Evolutionary conservation across 2,797 vertebrate species (phyloP), one percentile per base, ranked within the genome.

Genomic region (Gouania willdenowi): DNA sequence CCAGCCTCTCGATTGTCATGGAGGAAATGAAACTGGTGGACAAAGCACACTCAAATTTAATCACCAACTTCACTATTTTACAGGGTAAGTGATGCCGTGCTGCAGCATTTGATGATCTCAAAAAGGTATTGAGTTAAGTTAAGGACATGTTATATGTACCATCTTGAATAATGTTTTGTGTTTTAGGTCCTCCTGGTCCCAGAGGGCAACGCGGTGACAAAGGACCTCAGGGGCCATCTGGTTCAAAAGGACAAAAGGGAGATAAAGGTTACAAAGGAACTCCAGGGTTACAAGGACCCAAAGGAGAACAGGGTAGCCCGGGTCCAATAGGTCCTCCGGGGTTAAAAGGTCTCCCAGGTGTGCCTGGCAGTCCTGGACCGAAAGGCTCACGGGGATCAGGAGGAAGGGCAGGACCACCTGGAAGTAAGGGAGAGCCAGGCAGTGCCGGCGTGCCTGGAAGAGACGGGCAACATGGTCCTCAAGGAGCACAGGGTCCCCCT

Each of bases 21-120:
- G 94, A 97, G 81, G 96, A 98, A 86, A 95, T 98, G 95, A 98
- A 98, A 66, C 63, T 97, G 38, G 95, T 98, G 32, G 96, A 98
- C 83, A 94, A 87, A 72, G 95, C 92, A 64, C 96, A 98, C 40
- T 93, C 94, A 7, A 96, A 98, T 45, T 91, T 98, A 9, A 97
- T 98, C 79, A 95, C 91, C 73, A 98, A 98, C 78, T 98, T 98
- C 77, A 98, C 96, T 25, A 93, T 98, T 72, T 81, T 98, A 47
- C 90, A 97, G 81, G 96, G 96, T 97, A 79, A 74, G 85, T 20
- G 6, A 26, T 26, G 5, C n/a, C n/a, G n/a, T 26, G 5, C n/a
- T n/a, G n/a, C n/a, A n/a, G n/a, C n/a, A n/a, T n/a, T n/a, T n/a
- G n/a, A n/a, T n/a, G n/a, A n/a, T n/a, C n/a, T n/a, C n/a, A n/a